Base-by-base conservation (phyloP, 2,888 invertebrate species). In the Temnothorax ravouxi region DNA sequence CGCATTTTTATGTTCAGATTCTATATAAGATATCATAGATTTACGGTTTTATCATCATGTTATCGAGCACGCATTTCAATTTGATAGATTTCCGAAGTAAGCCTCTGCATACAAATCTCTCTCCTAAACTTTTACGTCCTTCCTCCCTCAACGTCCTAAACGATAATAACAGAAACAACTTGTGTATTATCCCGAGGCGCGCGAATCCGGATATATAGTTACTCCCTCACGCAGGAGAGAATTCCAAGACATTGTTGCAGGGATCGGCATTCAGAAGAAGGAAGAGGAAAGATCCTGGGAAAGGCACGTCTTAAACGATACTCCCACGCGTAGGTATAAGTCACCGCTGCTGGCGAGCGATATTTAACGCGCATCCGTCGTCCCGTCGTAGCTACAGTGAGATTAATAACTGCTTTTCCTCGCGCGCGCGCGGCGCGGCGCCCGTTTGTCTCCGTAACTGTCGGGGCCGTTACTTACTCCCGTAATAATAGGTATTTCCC, bases 341-440 rank as follows among this genome's bases (percentile, higher is more conserved):
- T 47, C 82, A 62, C 21, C 71, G 11, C 21, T 25, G 74, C n/a
- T 44, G 52, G 29, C 52, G 71, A 62, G 56, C 25, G 69, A 79
- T 75, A 56, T 85, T 87, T 85, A 87, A 87, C 77, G 44, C 18
- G 25, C 54, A 50, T 83, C 83, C 76, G 76, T 86, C 86, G 34
- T 61, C 50, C 44, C 59, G 38, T 56, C 29, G 21, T 25, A 29
- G 75, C 69, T 83, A 66, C 80, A 66, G 59, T 13, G 61, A 83
- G 87, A 88, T 88, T 87, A 87, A 87, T 88, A 87, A 82, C 21
- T 21, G 38, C 72, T 61, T 84, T 83, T 88, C 79, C 82, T 59
- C 75, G 13, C 74, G 64, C 41, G 18, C 77, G 64, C 41, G 21
- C 74, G 62, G 29, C 29, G 61, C 47, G 11, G 47, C 69, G 79